Conservation (phyloP, 2,113 vertebrate species). For the Canis aureus region DNA sequence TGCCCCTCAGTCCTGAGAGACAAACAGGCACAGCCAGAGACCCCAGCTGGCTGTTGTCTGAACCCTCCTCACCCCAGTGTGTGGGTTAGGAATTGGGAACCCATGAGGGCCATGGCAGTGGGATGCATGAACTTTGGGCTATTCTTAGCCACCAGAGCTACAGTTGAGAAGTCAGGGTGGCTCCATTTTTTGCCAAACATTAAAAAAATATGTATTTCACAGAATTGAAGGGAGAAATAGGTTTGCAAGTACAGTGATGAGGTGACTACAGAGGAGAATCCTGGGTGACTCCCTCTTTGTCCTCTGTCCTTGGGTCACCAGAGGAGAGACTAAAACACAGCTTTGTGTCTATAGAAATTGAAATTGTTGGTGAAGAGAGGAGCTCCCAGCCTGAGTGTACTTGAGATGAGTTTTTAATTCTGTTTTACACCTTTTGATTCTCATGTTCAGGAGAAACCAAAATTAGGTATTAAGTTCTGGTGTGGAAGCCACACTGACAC, state of each 20-base stretch:
- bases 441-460: not conserved
- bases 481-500: not conserved
- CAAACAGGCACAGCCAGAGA: not conserved
- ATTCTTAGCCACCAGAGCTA: not conserved
- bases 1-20: no score
- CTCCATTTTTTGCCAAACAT: not conserved
- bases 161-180: not conserved
- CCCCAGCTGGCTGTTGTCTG: fast-evolving
- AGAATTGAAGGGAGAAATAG: not conserved
- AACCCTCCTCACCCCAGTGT: fast-evolving
- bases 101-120: not conserved
- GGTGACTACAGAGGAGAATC: not conserved
- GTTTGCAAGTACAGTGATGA: not conserved
- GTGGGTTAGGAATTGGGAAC: not conserved
- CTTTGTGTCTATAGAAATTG: not conserved
- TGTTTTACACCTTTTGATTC: not conserved
- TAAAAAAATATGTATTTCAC: not conserved
- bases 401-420: not conserved
- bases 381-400: not conserved
- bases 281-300: not conserved
- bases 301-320: not conserved
- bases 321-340: not conserved
- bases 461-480: not conserved
- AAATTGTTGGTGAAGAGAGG: not conserved
- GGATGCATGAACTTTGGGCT: fast-evolving